Conservation (phyloP, 2,888 invertebrate genomes). For the Rhaphigaster nebulosa region DNA sequence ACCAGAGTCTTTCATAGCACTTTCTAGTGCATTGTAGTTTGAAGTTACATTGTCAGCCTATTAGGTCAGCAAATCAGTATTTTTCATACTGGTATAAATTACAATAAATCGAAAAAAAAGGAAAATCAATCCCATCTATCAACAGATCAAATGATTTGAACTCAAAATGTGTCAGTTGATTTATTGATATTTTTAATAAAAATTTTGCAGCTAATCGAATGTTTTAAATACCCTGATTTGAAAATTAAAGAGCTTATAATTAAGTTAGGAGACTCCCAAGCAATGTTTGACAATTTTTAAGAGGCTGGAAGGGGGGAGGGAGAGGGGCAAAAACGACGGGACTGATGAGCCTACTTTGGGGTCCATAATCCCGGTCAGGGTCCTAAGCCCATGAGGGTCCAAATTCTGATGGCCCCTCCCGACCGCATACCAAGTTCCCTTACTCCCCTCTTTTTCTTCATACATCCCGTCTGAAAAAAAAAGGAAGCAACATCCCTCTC, state of each 20-base stretch:
- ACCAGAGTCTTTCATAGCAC: no score
- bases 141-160: no score
- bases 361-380: conserved; percentile 36
- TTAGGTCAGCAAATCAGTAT: no score
- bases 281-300: conserved; percentile 38
- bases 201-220: no score
- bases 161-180: no score
- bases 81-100: no score
- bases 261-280: neutral
- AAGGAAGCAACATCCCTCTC: neutral
- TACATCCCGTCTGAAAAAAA: neutral
- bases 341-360: conserved; percentile 32
- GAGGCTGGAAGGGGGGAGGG: no score
- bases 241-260: neutral
- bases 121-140: no score
- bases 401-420: conserved; percentile 32
- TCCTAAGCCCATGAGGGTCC: conserved; percentile 36
- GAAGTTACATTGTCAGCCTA: no score
- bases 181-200: no score
- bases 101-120: no score
- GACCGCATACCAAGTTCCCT: conserved; percentile 21
- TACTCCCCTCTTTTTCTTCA: neutral
- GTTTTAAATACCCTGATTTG: neutral
- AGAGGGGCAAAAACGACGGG: conserved; percentile 18
- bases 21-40: no score